phyloP scores from a whole-genome alignment of 2,113 vertebrate genomes.

The Parus major region DNA sequence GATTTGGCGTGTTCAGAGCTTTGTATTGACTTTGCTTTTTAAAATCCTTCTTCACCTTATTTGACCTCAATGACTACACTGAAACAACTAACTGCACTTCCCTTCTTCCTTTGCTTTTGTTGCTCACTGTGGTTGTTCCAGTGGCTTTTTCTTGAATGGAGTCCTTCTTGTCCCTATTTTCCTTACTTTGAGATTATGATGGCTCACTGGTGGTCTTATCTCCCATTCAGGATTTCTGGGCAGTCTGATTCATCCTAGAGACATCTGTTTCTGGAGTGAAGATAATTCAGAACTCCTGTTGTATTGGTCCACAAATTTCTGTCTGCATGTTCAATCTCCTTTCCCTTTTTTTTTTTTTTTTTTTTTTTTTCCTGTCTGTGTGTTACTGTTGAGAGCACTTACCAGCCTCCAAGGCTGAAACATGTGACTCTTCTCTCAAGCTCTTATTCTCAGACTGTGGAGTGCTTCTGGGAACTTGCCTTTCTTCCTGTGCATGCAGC shows the following conservation, averaged over 20 bases:
- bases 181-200: neutral
- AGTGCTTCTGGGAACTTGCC: neutral
- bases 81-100: neutral
- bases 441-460: neutral
- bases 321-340: neutral
- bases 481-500: neutral
- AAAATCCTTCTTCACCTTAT: neutral
- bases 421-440: accelerated
- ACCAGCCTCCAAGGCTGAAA: neutral
- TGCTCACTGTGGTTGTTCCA: neutral
- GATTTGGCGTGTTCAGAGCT: neutral
- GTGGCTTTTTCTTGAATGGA: neutral
- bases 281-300: neutral
- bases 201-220: neutral
- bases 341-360: too few species aligned
- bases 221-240: neutral
- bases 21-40: neutral
- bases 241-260: neutral
- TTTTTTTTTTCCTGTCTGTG: accelerated
- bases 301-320: neutral
- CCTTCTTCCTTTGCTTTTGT: neutral
- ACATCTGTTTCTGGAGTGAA: neutral
- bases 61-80: neutral
- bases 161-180: neutral
- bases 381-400: neutral